Evolutionary conservation across 2,797 vertebrate species (phyloP).

Genomic region (Notolepis coatsorum): DNA sequence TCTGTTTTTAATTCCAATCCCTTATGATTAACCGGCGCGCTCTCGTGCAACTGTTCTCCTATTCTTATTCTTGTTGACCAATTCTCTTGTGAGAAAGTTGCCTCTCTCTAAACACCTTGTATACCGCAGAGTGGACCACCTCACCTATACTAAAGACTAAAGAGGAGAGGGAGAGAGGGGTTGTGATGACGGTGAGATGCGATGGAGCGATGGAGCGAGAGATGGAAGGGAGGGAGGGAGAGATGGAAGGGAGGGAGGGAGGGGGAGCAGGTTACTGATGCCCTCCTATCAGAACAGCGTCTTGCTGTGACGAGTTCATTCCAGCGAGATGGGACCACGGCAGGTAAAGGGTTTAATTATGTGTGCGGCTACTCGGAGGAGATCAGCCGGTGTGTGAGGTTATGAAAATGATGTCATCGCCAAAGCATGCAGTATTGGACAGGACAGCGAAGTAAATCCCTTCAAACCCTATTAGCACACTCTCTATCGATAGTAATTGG

Average conservation of each 20-base stretch:
- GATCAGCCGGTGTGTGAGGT: constrained; percentile 63
- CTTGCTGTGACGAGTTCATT: constrained; percentile 47
- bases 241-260: neutral
- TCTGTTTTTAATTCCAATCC: constrained; percentile 21
- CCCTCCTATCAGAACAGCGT: constrained; percentile 63
- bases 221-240: constrained; percentile 10
- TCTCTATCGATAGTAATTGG: constrained; percentile 60
- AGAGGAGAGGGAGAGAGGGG: neutral
- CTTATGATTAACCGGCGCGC: constrained; percentile 39
- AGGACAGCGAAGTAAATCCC: constrained; percentile 76
- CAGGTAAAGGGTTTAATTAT: constrained; percentile 62
- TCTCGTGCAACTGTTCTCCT: constrained; percentile 32
- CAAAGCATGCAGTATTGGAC: constrained; percentile 71
- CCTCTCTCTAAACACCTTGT: constrained; percentile 61
- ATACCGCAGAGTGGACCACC: constrained; percentile 53
- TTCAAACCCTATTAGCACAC: constrained; percentile 72
- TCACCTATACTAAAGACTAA: constrained; percentile 72
- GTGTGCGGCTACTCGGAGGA: constrained; percentile 38
- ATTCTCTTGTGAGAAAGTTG: constrained; percentile 55
- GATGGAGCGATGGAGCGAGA: constrained; percentile 7
- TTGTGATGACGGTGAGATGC: constrained; percentile 6
- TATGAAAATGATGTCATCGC: constrained; percentile 82
- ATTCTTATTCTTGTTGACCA: constrained; percentile 17
- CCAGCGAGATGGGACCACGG: constrained; percentile 45
- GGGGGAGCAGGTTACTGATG: constrained; percentile 4